Evolutionary conservation across 1,140 invertebrate genomes (phyloP), one percentile per base, ranked within the genome.

Genomic region (Cepaea nemoralis): DNA sequence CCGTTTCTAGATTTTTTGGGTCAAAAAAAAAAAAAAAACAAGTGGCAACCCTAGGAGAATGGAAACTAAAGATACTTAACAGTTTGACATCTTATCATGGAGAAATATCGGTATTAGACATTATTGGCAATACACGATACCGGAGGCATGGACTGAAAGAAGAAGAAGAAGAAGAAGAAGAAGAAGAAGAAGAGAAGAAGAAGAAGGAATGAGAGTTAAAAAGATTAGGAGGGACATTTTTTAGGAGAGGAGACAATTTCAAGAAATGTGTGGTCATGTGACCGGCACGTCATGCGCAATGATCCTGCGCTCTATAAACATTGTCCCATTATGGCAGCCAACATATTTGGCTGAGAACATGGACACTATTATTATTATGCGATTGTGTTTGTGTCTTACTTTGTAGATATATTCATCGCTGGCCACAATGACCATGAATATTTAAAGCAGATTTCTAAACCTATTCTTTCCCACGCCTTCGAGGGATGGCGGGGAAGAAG

Each of bases 231-330:
- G 55, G 55, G 19, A 48, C 19, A 12, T n/a, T n/a, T n/a, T n/a
- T n/a, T n/a, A n/a, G n/a, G n/a, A n/a, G n/a, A n/a, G n/a, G n/a
- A n/a, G n/a, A n/a, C n/a, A n/a, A 8, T 12, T 48, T 48, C 45
- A 48, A 48, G 45, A 48, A 48, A 48, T 48, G 5, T 14, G 8
- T 74, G 71, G 75, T 77, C 50, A 63, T 27, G 37, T 77, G 77
- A 83, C 33, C 14, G 35, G n/a, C n/a, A n/a, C n/a, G 77, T 80
- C 82, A 80, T 83, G 59, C 77, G 82, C 82, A 79, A 83, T 74
- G 70, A 42, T 35, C 33, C 27, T 83, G 82, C 82, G 82, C 82
- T 37, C 67, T 63, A 24, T 59, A 12, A n/a, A n/a, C n/a, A n/a
- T n/a, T n/a, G n/a, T n/a, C 73, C 42, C 50, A 45, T 75, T 45